Base-by-base conservation (phyloP, 2,113 vertebrate species). In the Orthonyx spaldingii region DNA sequence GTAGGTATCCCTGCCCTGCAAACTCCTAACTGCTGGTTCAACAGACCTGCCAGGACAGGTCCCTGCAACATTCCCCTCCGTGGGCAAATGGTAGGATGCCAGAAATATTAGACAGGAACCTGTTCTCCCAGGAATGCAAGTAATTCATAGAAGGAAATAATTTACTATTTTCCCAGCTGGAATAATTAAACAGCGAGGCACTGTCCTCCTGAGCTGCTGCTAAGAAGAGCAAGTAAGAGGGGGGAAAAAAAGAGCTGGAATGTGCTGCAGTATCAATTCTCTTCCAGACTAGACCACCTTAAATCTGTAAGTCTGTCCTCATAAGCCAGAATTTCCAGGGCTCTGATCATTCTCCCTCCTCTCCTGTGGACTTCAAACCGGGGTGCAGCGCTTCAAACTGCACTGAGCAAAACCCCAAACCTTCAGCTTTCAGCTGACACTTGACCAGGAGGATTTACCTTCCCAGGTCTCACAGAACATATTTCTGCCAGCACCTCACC, bases 61-160 rank as follows among this genome's bases (percentile, higher is more conserved):
- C 98, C 81, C 91, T 91, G 96, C 94, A 97, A 96, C 96, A 92
- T 94, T 97, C 96, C 91, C 96, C 93, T 95, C 96, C 93, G 84
- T 96, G 92, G 87, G 97, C 93, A 93, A 93, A 97, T 96, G 96
- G 96, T 93, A 96, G 95, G 83, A 94, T 95, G 96, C 95, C 94
- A 96, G 95, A 96, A 95, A 91, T 96, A 93, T 97, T 96, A 97
- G 97, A 97, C 97, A 97, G 95, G 97, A 98, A 98, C 98, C 98
- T 98, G 98, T 98, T 98, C 97, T 98, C 98, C 98, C 96, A 87
- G 97, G 98, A 98, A 98, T 97, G 97, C 95, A 95, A 95, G 97
- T 93, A 97, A 98, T 97, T 96, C 97, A 97, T 97, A 97, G 96
- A 95, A 97, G 96, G 95, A 97, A 97, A 96, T 95, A 96, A 97